Evolutionary conservation across 1,140 invertebrate species (phyloP).

Genomic region (Eurosta solidaginis): DNA sequence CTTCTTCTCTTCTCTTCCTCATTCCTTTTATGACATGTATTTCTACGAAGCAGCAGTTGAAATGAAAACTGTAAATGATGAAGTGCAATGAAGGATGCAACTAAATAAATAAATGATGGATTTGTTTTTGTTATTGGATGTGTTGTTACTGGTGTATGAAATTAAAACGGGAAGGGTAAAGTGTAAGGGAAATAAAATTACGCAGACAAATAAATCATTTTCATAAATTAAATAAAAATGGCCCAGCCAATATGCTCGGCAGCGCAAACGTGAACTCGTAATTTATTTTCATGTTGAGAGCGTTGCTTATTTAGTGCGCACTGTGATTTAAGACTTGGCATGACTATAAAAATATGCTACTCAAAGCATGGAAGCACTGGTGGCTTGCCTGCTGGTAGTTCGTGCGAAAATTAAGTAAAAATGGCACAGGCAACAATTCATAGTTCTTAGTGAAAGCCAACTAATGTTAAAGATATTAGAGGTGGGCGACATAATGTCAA

Average conservation of each 20-base stretch:
- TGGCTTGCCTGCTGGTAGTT: too few species aligned
- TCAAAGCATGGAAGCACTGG: too few species aligned
- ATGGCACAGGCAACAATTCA: too few species aligned
- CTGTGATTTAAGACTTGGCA: neutral
- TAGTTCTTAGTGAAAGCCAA: too few species aligned
- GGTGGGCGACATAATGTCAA: too few species aligned
- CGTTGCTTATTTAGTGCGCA: neutral
- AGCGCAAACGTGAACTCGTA: neutral
- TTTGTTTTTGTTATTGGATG: neutral
- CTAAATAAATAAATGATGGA: neutral
- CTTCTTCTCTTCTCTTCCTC: neutral
- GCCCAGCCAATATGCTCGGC: neutral
- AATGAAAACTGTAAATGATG: neutral
- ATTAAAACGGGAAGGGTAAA: neutral
- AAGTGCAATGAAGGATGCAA: neutral
- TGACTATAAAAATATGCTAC: neutral
- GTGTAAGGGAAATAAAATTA: neutral
- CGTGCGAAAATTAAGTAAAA: too few species aligned
- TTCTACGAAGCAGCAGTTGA: neutral
- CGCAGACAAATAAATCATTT: slow-evolving; percentile 13
- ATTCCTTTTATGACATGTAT: neutral
- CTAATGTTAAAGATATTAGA: too few species aligned
- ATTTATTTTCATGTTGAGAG: neutral
- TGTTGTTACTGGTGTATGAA: neutral
- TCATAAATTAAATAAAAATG: slow-evolving; percentile 10